Evolutionary conservation across 1,140 invertebrate species (phyloP), one percentile per base, ranked within the genome.

Genomic region (Neodiprion pinetum): DNA sequence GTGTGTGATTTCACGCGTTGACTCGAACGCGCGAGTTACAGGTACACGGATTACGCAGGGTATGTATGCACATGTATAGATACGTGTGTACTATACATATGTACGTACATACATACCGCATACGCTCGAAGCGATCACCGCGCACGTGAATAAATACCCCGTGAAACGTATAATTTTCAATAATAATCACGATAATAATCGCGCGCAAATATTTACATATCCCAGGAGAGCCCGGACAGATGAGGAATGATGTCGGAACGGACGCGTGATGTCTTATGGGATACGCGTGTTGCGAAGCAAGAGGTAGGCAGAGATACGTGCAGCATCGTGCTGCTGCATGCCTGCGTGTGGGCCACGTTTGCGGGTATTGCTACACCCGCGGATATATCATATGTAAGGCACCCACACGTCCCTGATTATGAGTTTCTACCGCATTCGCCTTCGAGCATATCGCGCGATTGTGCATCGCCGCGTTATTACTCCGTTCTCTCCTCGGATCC

Each of bases 141-240:
- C 28, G 28, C 28, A 61, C 53, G n/a, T 17, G 53, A 61, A 61
- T 61, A 61, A 61, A 61, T 61, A 61, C 53, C 53, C 53, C 53
- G 11, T 17, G n/a, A 14, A 61, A 61, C 53, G 53, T 61, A 61
- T 61, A 61, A 61, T 61, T 61, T 61, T 61, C 53, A 61, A 61
- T 61, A 61, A 61, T 61, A 61, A 61, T 61, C 53, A 17, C 53
- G 53, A 61, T 61, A 61, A 61, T 40, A 40, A 14, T 14, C 11
- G 11, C 53, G 5, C 53, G 53, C 53, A 61, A 61, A 61, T 61
- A 61, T 61, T 61, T 61, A 17, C 53, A 61, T 61, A 61, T 40
- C 28, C 28, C 53, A 61, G 53, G n/a, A 61, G 53, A 61, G 53
- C 53, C 28, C 5, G 53, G 53, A 17, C 53, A 9, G 53, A 61